These are phyloP conservation scores for Indicator maculatus DNA, from an alignment of 2,113 vertebrate species.

Conservation along the genomic window DNA sequence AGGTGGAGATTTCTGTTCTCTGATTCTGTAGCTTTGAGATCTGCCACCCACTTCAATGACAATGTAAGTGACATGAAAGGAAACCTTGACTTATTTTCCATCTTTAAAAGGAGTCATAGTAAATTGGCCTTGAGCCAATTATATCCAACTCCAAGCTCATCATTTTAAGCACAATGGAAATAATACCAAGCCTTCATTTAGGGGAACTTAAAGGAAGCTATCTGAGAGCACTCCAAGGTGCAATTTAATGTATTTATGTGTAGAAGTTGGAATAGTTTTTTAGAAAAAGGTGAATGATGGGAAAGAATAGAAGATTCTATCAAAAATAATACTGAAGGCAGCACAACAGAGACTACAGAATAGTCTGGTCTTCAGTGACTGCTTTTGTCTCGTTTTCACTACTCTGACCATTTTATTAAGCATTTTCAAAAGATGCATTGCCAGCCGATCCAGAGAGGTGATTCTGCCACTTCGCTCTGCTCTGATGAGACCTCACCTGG, in stretches of 20 bases:
- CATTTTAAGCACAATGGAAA: background rate
- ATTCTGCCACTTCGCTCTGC: too few species aligned
- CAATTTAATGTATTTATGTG: background rate
- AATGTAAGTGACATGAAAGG: background rate
- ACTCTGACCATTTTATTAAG: background rate
- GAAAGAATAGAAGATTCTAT: background rate
- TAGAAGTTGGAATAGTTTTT: background rate
- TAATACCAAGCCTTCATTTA: background rate
- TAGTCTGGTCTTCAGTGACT: background rate
- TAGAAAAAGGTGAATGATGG: background rate
- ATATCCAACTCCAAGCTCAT: background rate
- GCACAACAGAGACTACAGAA: background rate
- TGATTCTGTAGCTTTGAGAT: background rate
- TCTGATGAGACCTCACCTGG: too few species aligned
- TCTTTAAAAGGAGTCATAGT: background rate
- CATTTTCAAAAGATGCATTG: too few species aligned
- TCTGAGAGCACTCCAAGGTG: background rate
- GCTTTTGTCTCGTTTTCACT: background rate
- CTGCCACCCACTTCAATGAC: fast-evolving
- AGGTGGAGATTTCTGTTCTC: background rate
- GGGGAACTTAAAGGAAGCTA: background rate
- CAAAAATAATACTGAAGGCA: background rate
- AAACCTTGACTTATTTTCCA: background rate
- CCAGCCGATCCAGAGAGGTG: too few species aligned
- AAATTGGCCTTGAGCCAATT: background rate